Base-by-base conservation (phyloP, 2,888 invertebrate species). In the Drosophila siamana region DNA sequence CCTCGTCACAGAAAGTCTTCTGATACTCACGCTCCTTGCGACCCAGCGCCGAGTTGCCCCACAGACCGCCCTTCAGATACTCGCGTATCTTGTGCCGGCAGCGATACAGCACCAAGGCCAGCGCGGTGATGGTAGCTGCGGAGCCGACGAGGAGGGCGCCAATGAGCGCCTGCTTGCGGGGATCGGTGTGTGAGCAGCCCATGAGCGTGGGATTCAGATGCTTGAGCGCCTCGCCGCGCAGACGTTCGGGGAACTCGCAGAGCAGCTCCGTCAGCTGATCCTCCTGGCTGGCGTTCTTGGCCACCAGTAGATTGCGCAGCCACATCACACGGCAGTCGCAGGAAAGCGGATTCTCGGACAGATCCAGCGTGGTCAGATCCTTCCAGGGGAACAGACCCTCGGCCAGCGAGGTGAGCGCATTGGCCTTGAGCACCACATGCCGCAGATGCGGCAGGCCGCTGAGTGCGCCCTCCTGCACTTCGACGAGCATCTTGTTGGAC, bases 1-100 rank as follows among this genome's bases (percentile, higher is more conserved):
- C 97, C 90, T 97, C 97, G 84, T 97, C 97, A 69, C 96, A 96
- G 91, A 96, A 97, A 2, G 97, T 97, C 93, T 97, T 97, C 91
- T 97, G 97, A 91, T 97, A 97, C 90, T 97, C 97, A 83, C 97
- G 95, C 92, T 97, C 97, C 91, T 97, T 97, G 52, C 96, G 94
- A 1, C 92, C 92, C 54, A 92, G 69, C 4, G 92, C 91, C 8
- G 92, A 91, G 61, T 89, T 91, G 52, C 92, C 92, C 91, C 92
- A 92, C 40, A 91, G 61, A 22, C 92, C 90, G 50, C 95, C 97
- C 91, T 97, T 97, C 70, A 97, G 93, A 51, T 96, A 96, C 88
- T 97, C 97, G 59, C 96, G 95, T 79, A 97, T 92, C 90, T 95
- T 95, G 81, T 96, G 95, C 43, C 97, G 94, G 91, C 96, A 97